Evolutionary conservation across 1,140 invertebrate species (phyloP).

Genomic region (Hetaerina americana): DNA sequence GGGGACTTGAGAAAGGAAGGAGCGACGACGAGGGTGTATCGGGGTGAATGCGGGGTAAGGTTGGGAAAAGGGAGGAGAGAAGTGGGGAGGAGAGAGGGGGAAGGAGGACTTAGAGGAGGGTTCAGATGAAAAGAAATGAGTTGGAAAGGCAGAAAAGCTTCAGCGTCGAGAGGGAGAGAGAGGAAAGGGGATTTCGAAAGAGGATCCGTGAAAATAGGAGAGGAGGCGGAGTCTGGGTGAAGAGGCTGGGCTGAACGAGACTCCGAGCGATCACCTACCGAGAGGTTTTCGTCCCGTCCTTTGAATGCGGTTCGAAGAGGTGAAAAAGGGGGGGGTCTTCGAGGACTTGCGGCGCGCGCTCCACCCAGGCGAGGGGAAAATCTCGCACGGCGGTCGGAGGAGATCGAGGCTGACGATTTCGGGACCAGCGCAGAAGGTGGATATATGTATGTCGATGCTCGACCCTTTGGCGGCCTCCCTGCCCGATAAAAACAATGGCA

Average conservation of each 20-base stretch:
- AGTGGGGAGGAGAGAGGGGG: background rate
- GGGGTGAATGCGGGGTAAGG: background rate
- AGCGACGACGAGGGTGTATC: background rate
- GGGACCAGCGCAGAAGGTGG: too few species aligned
- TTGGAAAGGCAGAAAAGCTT: background rate
- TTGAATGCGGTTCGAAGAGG: background rate
- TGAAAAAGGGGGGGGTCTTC: background rate
- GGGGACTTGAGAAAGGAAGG: background rate
- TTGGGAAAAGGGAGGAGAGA: background rate
- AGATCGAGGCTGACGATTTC: too few species aligned
- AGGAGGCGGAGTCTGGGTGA: background rate
- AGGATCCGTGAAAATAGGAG: background rate
- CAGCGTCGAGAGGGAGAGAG: background rate
- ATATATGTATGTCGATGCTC: too few species aligned
- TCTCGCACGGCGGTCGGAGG: background rate
- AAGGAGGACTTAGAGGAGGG: too few species aligned
- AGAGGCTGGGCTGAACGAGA: background rate
- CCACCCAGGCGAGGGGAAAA: background rate
- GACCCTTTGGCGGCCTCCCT: too few species aligned
- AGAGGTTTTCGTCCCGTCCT: too few species aligned
- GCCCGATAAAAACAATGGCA: too few species aligned
- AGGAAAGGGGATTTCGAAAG: background rate
- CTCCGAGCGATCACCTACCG: background rate
- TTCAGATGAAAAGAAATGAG: too few species aligned
- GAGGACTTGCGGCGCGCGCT: background rate